These are phyloP conservation scores for Drosophila asahinai DNA, from an alignment of 1,140 invertebrate genomes.

Conservation along the genomic window DNA sequence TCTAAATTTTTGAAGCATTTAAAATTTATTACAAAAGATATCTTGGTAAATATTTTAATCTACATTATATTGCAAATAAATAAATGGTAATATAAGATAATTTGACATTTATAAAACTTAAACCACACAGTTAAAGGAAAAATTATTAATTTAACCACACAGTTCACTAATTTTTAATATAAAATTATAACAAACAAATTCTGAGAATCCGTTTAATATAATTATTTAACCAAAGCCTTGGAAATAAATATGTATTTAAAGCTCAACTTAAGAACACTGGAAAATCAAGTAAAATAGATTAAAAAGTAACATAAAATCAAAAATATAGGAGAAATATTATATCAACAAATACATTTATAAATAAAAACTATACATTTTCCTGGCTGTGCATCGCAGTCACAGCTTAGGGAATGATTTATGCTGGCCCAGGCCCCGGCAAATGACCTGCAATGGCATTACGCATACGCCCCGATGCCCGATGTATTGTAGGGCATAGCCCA, in stretches of 20 bases:
- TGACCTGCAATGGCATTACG: constrained; percentile 52
- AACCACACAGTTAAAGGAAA: no score
- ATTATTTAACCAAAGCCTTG: not conserved
- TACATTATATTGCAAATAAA: not conserved
- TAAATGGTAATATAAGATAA: no score
- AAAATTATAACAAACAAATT: not conserved
- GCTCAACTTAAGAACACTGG: no score
- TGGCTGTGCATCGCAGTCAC: constrained; percentile 4
- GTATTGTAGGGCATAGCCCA: constrained; percentile 46
- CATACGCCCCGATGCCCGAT: constrained; percentile 43
- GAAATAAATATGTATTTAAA: not conserved
- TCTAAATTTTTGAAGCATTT: not conserved
- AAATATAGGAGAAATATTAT: not conserved
- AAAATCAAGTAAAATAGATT: not conserved
- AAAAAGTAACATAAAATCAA: no score
- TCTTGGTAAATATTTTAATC: not conserved
- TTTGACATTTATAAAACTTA: no score
- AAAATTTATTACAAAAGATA: no score
- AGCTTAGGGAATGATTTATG: constrained; percentile 29
- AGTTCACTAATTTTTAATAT: not conserved
- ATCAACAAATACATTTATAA: not conserved
- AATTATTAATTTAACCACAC: not conserved
- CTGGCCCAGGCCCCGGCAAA: constrained; percentile 9
- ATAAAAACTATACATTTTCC: not conserved
- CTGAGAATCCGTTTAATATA: no score